Conservation (phyloP, 92 coral and sea anemone species). For the Umimayanthus kanabou region DNA sequence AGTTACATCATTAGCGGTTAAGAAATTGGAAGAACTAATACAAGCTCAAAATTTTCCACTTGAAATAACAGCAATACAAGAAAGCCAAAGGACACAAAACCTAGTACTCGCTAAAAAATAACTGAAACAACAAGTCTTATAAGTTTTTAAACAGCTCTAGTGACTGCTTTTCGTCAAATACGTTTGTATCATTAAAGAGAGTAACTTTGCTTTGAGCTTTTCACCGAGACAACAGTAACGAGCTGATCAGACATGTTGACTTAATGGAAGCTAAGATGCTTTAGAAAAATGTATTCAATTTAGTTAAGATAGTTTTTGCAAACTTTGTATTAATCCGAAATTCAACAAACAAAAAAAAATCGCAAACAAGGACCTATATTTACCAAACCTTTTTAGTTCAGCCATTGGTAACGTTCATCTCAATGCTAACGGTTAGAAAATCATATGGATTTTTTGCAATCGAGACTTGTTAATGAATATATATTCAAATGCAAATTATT, state of each 20-base stretch:
- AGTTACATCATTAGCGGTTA: no score
- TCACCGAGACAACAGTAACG: not conserved
- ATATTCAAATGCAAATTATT: not conserved
- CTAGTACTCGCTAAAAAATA: no score
- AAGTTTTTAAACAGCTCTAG: no score
- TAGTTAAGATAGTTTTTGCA: not conserved
- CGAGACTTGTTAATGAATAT: not conserved
- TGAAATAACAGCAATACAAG: no score
- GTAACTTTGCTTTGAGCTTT: not conserved
- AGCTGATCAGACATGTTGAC: not conserved
- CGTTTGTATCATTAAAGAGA: not conserved
- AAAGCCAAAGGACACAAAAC: no score
- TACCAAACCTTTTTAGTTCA: not conserved
- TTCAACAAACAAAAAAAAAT: not conserved
- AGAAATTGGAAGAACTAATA: no score
- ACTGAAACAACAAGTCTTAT: no score
- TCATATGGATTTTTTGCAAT: not conserved
- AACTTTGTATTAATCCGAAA: not conserved
- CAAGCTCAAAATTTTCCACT: no score
- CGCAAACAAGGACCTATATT: not conserved
- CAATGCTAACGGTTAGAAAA: not conserved
- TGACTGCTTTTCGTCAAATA: not conserved
- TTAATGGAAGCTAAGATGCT: not conserved
- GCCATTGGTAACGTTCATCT: no score
- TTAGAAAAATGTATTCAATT: not conserved